Conservation (phyloP, 2,113 vertebrate genomes). For the Epinephelus fuscoguttatus region DNA sequence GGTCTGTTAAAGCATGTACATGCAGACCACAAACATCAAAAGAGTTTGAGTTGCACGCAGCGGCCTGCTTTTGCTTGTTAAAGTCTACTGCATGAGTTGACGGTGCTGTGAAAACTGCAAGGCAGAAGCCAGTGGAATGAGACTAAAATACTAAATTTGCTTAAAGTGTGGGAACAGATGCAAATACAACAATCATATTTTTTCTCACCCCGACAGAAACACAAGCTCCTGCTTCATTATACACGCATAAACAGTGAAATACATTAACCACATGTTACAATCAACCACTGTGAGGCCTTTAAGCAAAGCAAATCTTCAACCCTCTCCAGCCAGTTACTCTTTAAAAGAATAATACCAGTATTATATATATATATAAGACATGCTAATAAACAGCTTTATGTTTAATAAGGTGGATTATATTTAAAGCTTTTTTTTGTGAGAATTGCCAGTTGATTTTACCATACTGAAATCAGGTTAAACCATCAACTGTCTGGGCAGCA, state of each 20-base stretch:
- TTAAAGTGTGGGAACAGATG: neutral
- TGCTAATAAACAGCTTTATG: no score
- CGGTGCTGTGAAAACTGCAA: neutral
- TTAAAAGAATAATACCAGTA: neutral
- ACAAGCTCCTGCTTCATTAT: neutral
- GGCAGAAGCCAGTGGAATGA: no score
- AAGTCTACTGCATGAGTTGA: neutral
- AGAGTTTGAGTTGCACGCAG: neutral
- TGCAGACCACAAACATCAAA: slow-evolving; percentile 44
- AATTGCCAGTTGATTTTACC: neutral
- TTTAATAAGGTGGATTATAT: no score
- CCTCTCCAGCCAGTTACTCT: neutral
- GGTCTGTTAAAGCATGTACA: neutral
- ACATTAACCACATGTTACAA: neutral
- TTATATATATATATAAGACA: no score
- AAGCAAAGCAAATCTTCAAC: neutral
- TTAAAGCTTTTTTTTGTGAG: no score
- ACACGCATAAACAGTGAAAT: neutral
- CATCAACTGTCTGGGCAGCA: neutral
- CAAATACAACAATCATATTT: neutral
- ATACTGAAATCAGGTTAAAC: neutral
- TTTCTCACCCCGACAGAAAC: neutral
- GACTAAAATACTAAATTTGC: neutral
- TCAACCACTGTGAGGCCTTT: neutral
- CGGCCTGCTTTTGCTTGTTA: neutral